A percentile compares a stretch with the other conserved stretches of the same genome.
Conservation (phyloP, 1,140 invertebrate species). For the Habropoda laboriosa region DNA sequence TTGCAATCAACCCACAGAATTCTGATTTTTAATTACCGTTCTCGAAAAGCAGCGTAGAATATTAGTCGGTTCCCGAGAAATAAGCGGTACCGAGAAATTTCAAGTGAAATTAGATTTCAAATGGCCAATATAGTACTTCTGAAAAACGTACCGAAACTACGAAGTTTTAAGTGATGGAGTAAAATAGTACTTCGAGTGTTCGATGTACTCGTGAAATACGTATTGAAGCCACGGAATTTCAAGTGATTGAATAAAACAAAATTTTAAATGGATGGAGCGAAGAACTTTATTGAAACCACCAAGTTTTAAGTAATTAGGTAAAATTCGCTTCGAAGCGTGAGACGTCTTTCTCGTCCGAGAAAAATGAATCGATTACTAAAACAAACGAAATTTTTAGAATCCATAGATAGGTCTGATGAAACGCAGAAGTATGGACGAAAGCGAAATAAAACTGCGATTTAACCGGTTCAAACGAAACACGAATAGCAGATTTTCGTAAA, state of each 20-base stretch:
- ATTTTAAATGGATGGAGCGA: not conserved
- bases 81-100: not conserved
- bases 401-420: not conserved
- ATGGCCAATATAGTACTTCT: not conserved
- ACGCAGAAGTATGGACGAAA: not conserved
- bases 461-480: too few species aligned
- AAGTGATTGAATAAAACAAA: slow-evolving; percentile 2
- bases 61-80: not conserved
- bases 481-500: too few species aligned
- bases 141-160: not conserved
- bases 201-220: not conserved
- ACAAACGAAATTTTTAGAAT: not conserved
- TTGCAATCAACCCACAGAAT: too few species aligned
- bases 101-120: not conserved
- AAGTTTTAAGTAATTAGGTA: not conserved
- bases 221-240: not conserved
- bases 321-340: too few species aligned
- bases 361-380: not conserved
- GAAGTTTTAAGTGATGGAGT: slow-evolving; percentile 14
- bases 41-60: too few species aligned
- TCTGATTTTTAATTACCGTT: too few species aligned
- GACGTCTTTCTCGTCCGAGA: not conserved
- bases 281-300: not conserved
- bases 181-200: not conserved
- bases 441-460: not conserved